Percentiles rank a stretch among this genome's conserved stretches.
Conservation (phyloP, 2,797 vertebrate genomes). For the Neomorphus geoffroyi region DNA sequence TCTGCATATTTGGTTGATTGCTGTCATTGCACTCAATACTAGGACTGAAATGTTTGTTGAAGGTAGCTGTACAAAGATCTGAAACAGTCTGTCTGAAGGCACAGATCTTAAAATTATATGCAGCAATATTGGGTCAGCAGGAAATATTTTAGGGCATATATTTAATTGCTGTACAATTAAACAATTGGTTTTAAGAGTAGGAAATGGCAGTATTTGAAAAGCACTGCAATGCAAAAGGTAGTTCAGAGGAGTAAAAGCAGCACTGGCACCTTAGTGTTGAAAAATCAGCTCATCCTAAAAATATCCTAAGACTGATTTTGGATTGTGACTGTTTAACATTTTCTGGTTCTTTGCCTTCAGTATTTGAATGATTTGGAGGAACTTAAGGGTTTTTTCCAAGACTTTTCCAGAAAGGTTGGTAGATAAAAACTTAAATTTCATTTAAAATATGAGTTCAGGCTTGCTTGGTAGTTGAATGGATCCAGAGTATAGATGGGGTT, state of each 20-base stretch:
- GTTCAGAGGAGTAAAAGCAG: neutral
- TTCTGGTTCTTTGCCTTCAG: neutral
- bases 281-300: neutral
- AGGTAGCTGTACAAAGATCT: constrained; percentile 51
- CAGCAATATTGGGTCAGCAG: constrained; percentile 34
- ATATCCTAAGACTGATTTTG: neutral
- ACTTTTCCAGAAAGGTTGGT: neutral
- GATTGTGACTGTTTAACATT: neutral
- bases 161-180: constrained; percentile 38
- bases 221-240: neutral
- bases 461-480: neutral
- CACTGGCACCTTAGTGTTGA: neutral
- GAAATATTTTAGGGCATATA: constrained; percentile 33
- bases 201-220: neutral
- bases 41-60: constrained; percentile 44
- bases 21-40: constrained; percentile 58
- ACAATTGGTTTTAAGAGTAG: neutral
- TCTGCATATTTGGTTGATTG: constrained; percentile 70
- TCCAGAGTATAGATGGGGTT: neutral
- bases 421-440: neutral
- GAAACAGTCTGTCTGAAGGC: constrained; percentile 46
- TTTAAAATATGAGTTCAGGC: neutral
- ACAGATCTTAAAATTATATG: constrained; percentile 37
- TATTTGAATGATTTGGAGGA: neutral
- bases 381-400: neutral